A percentile compares a stretch with the other conserved stretches of the same genome.
Conservation (phyloP, 2,113 vertebrate species). For the Rhadina sibilatrix region DNA sequence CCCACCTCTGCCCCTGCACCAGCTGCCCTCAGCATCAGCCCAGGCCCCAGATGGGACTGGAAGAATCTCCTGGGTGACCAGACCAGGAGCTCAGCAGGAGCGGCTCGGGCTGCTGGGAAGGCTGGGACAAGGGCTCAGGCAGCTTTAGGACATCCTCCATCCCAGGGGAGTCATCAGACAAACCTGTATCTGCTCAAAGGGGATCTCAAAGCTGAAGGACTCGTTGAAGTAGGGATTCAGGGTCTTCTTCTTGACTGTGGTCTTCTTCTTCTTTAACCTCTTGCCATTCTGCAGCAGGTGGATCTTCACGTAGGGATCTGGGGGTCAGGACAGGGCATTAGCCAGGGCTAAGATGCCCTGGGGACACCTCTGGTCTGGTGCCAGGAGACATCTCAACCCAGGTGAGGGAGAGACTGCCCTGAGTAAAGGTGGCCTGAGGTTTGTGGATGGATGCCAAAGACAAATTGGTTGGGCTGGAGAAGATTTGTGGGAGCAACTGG, state of each 20-base stretch:
- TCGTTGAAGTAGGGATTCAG: constrained; percentile 97
- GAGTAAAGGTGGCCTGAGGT: background rate
- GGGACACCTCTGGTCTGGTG: background rate
- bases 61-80: background rate
- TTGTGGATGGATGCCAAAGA: background rate
- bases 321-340: background rate
- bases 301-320: constrained; percentile 98
- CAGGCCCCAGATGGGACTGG: background rate
- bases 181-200: constrained; percentile 97
- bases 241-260: constrained; percentile 97
- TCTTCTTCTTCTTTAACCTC: constrained; percentile 98
- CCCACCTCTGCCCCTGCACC: background rate
- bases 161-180: background rate
- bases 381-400: background rate
- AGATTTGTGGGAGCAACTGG: background rate
- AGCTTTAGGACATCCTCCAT: background rate
- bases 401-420: background rate
- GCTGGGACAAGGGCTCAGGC: background rate
- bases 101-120: background rate
- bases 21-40: background rate
- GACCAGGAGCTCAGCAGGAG: background rate
- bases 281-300: constrained; percentile 96
- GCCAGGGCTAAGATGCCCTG: background rate
- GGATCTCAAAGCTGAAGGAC: constrained; percentile 99
- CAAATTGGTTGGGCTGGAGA: background rate